phyloP scores from a whole-genome alignment of 2,888 invertebrate species.

The Drosophila silvestris region DNA sequence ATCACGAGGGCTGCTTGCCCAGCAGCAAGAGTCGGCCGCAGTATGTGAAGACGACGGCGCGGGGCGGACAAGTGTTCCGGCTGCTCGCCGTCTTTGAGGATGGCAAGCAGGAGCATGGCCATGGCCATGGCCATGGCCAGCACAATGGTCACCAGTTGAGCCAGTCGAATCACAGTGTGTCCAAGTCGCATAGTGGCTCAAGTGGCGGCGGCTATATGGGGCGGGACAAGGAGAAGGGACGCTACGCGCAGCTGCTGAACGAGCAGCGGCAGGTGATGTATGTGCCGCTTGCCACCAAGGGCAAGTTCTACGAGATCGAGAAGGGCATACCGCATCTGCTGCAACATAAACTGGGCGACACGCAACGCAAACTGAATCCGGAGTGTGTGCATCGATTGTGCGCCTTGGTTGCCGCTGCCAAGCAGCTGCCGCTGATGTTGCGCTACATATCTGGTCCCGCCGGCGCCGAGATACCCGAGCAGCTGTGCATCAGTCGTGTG shows the following conservation, averaged over 20 bases:
- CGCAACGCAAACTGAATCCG: conserved; percentile 82
- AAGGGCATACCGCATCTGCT: conserved; percentile 86
- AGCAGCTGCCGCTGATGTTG: conserved; percentile 82
- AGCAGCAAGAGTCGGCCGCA: conserved; percentile 83
- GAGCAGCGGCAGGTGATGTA: conserved; percentile 91
- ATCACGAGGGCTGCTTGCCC: conserved; percentile 78
- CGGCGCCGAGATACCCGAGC: conserved; percentile 83
- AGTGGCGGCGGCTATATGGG: conserved; percentile 64
- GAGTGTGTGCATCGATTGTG: conserved; percentile 85
- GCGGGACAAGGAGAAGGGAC: conserved; percentile 85
- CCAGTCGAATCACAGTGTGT: conserved; percentile 29
- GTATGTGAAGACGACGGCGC: conserved; percentile 90
- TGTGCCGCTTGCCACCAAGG: conserved; percentile 91
- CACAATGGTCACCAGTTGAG: conserved; percentile 31
- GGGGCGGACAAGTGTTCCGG: conserved; percentile 90
- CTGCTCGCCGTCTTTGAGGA: conserved; percentile 92
- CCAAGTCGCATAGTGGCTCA: conserved; percentile 40
- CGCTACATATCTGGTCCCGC: conserved; percentile 84
- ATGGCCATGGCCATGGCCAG: conserved; percentile 35
- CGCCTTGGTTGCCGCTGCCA: conserved; percentile 78
- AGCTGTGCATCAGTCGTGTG: conserved; percentile 82
- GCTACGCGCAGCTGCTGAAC: conserved; percentile 91
- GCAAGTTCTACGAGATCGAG: conserved; percentile 90
- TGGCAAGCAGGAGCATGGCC: conserved; percentile 85
- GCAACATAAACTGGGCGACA: conserved; percentile 82